phyloP scores from a whole-genome alignment of 2,113 vertebrate genomes.

The Prietella phreatophila region DNA sequence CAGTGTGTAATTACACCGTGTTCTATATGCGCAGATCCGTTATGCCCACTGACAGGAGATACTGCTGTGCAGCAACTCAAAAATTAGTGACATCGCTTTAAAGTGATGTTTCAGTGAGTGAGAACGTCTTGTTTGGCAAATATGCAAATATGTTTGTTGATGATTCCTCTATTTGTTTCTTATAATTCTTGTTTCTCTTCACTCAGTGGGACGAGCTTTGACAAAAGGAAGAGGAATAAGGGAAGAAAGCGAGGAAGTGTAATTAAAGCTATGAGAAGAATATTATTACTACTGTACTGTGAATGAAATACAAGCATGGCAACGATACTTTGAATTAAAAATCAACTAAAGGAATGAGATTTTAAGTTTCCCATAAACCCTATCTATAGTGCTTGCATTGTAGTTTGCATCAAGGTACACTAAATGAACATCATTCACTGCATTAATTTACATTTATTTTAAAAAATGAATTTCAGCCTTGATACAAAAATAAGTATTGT shows the following conservation, averaged over 20 bases:
- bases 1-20: not conserved
- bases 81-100: not conserved
- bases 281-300: not conserved
- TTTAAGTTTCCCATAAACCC: not conserved
- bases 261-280: not conserved
- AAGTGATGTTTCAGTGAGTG: not conserved
- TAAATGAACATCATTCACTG: not conserved
- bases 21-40: slow-evolving; percentile 6
- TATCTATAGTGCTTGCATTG: not conserved
- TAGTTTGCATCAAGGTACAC: not conserved
- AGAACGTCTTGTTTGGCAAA: not conserved
- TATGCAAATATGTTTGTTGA: not conserved
- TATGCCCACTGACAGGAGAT: not conserved
- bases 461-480: not conserved
- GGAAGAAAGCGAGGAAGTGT: not conserved
- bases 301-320: not conserved
- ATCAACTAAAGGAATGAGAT: not conserved
- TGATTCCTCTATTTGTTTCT: not conserved
- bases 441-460: not conserved
- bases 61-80: not conserved
- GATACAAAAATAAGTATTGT: not conserved
- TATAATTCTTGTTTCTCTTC: not conserved
- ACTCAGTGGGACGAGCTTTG: no score
- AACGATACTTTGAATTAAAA: not conserved
- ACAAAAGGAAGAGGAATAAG: no score